These are phyloP conservation scores for Sinohyriopsis cumingii DNA, from an alignment of 2,888 invertebrate species.

Conservation along the genomic window DNA sequence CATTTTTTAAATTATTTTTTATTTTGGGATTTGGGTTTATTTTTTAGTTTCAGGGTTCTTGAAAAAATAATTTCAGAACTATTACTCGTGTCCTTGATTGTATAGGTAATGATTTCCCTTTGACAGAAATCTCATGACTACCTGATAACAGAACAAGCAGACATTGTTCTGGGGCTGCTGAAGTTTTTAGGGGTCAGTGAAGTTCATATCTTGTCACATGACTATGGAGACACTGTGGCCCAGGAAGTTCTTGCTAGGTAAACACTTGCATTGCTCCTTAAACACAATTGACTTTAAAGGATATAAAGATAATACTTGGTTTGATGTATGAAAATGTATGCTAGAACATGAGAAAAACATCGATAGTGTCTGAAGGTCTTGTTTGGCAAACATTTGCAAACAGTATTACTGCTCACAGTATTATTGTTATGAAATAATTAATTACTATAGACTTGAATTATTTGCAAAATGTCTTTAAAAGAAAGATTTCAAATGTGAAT, in stretches of 20 bases:
- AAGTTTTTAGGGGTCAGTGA: conserved; percentile 40
- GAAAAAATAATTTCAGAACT: no score
- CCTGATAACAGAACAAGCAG: conserved; percentile 68
- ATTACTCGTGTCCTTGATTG: neutral
- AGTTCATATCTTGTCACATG: conserved; percentile 69
- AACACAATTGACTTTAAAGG: neutral
- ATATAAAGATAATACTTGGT: neutral
- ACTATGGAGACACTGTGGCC: conserved; percentile 71
- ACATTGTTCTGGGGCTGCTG: conserved; percentile 62
- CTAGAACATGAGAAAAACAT: neutral
- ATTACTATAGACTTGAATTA: neutral
- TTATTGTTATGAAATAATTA: no score
- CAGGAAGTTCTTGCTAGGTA: conserved; percentile 69
- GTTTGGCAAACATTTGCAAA: no score
- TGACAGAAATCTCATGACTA: conserved; percentile 58
- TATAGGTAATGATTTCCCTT: neutral
- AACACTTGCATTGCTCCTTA: neutral
- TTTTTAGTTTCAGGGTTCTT: no score
- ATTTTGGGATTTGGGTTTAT: no score
- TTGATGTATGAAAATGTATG: neutral
- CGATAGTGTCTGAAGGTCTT: no score
- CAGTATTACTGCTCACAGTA: no score
- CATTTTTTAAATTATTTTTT: no score
- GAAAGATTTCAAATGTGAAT: neutral
- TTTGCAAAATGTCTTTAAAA: neutral